These are phyloP conservation scores for Gobiocypris rarus DNA, from an alignment of 2,113 vertebrate genomes.

Conservation along the genomic window DNA sequence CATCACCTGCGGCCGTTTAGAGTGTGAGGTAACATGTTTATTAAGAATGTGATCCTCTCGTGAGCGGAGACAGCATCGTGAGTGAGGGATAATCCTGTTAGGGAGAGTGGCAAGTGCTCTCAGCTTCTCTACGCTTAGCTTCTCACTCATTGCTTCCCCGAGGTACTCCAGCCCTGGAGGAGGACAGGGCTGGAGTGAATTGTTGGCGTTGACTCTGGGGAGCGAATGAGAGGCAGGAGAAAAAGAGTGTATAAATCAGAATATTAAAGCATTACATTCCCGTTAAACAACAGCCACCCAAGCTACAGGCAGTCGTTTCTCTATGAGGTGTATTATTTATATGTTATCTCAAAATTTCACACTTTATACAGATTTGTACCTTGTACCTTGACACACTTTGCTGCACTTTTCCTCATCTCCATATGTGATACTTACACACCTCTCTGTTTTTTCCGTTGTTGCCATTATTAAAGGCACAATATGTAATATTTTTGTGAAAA, in stretches of 20 bases:
- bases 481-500: too few species aligned
- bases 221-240: not conserved
- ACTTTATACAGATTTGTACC: not conserved
- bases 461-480: too few species aligned
- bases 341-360: not conserved
- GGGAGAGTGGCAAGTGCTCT: slow-evolving; percentile 22
- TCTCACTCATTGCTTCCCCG: slow-evolving; percentile 12
- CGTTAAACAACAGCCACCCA: not conserved
- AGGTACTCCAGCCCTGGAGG: not conserved
- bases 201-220: slow-evolving; percentile 12
- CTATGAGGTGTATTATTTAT: not conserved
- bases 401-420: slow-evolving; percentile 10
- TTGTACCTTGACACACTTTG: slow-evolving; percentile 11
- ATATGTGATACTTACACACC: not conserved
- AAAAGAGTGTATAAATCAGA: not conserved
- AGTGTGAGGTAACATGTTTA: slow-evolving; percentile 23
- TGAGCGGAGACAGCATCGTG: slow-evolving; percentile 29
- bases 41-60: slow-evolving; percentile 28
- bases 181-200: not conserved
- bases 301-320: not conserved
- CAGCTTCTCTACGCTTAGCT: not conserved
- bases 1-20: slow-evolving; percentile 22
- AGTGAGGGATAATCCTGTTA: slow-evolving; percentile 39
- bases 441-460: not conserved
- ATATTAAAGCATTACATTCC: slow-evolving; percentile 25